Conservation (phyloP, 2,888 invertebrate genomes). For the Petrolisthes manimaculis region DNA sequence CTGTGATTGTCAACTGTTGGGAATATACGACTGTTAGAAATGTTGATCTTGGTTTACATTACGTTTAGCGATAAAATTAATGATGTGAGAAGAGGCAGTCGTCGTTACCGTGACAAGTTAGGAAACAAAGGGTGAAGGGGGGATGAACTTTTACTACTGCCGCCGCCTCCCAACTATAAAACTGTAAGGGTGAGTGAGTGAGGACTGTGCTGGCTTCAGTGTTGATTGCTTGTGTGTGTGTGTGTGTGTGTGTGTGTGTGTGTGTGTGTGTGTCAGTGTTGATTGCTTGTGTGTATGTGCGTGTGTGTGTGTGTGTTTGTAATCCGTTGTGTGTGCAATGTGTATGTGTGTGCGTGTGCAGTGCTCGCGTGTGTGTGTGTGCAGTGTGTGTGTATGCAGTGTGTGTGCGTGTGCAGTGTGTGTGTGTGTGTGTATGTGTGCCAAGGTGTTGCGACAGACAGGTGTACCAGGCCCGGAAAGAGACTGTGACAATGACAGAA, state of each 20-base stretch:
- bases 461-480: no score
- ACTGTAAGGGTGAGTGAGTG: neutral
- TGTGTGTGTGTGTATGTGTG: neutral
- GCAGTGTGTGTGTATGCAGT: neutral
- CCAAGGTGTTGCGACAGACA: no score
- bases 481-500: no score
- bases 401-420: neutral
- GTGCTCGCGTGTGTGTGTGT: neutral
- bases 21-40: no score
- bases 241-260: slow-evolving; percentile 13
- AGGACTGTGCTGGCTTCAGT: neutral
- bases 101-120: no score
- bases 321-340: neutral
- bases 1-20: no score
- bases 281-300: neutral
- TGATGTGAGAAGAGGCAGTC: no score
- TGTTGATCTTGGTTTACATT: no score
- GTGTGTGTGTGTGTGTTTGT: slow-evolving; percentile 23
- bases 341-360: slow-evolving; percentile 7
- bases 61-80: no score
- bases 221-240: slow-evolving; percentile 15
- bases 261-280: neutral
- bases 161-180: no score
- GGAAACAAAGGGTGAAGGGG: no score
- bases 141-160: no score